These are phyloP conservation scores for Sinodicranocentrus sp. DNA, from an alignment of 2,888 invertebrate genomes.

Conservation along the genomic window DNA sequence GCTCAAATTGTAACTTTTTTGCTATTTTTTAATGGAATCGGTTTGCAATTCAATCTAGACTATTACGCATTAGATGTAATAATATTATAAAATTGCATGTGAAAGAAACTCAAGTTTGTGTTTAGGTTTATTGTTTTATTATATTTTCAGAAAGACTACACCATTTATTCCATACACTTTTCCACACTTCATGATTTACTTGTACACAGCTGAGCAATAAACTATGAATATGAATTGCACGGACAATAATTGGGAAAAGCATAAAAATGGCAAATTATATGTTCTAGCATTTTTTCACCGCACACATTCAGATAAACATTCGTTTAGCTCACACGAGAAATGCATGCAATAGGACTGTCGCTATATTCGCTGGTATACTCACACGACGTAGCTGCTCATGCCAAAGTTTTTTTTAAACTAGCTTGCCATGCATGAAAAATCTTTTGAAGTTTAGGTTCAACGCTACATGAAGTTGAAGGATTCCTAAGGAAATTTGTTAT, in stretches of 20 bases:
- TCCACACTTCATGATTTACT: neutral
- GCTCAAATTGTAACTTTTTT: slow-evolving; percentile 52
- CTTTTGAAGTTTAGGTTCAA: too few species aligned
- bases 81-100: too few species aligned
- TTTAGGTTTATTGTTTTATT: neutral
- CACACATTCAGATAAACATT: slow-evolving; percentile 14
- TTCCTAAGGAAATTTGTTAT: too few species aligned
- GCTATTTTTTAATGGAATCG: neutral
- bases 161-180: neutral
- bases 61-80: too few species aligned
- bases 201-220: neutral
- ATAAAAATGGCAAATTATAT: slow-evolving; percentile 61
- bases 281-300: slow-evolving; percentile 28
- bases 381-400: too few species aligned
- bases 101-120: neutral
- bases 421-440: too few species aligned
- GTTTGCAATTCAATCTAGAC: too few species aligned
- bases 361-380: too few species aligned
- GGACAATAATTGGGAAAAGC: slow-evolving; percentile 6
- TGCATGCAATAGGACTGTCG: too few species aligned
- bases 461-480: too few species aligned
- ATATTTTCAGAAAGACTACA: neutral
- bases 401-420: too few species aligned
- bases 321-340: neutral
- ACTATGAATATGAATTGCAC: neutral